Base-by-base conservation (phyloP, 2,113 vertebrate genomes). In the Meles meles region DNA sequence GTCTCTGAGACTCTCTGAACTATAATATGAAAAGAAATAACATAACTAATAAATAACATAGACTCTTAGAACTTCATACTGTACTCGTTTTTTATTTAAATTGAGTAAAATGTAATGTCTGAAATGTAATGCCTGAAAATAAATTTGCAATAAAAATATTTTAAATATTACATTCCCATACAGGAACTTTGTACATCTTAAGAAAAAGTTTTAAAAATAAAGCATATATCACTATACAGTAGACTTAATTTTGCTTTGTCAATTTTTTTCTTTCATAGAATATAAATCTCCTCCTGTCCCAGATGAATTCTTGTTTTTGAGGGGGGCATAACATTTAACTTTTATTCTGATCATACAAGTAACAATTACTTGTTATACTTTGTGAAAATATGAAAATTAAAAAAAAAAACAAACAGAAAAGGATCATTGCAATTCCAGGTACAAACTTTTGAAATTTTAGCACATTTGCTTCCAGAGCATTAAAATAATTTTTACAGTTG, bases 11-110 rank as follows among this genome's bases (percentile, higher is more conserved):
- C 0, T 47, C 10, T 98, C 34, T 94, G 39, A 97, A 74, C 2
- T 90, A 27, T 90, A 97, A 93, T 90, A 97, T 97, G 97, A 90
- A 98, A 94, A 94, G 74, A 31, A 98, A 76, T 94, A 7, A 95
- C 5, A 42, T 6, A 34, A 69, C 67, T 69, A 69, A 69, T 37
- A 34, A 98, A 79, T 93, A 7, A 95, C 5, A 47, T 5, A 29
- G 10, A 42, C 42, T 84, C 13, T 92, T 88, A 94, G 11, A 93
- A 92, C 29, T 77, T 90, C 25, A 25, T 88, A 52, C 15, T 63
- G 11, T 34, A 88, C 12, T 77, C 52, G 3, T 93, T 83, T 88
- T 91, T 29, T n/a, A n/a, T 27, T 27, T 82, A 76, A 34, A 76
- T 42, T 76, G 29, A 83, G 31, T 59, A 34, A 18, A 61, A 61